These are phyloP conservation scores for Rachycentron canadum DNA, from an alignment of 2,797 vertebrate genomes.

Conservation along the genomic window DNA sequence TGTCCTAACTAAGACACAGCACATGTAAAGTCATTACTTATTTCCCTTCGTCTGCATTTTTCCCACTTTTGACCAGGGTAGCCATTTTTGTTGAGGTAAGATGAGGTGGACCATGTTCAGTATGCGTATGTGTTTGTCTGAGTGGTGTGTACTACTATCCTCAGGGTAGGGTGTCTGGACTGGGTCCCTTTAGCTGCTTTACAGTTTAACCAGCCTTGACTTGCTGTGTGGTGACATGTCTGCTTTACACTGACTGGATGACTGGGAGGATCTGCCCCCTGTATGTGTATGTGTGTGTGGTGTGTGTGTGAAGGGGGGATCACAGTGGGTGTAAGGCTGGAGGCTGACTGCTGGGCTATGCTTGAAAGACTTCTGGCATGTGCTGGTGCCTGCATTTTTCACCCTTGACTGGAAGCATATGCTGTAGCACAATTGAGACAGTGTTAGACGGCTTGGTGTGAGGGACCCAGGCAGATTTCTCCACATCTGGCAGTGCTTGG, in stretches of 20 bases:
- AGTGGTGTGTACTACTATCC: constrained; percentile 67
- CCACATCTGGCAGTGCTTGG: constrained; percentile 96
- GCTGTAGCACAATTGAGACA: constrained; percentile 93
- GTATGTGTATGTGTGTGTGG: constrained; percentile 37
- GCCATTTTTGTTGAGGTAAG: constrained; percentile 24
- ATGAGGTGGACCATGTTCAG: constrained; percentile 24
- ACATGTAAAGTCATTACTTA: constrained; percentile 27
- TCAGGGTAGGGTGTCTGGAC: constrained; percentile 86
- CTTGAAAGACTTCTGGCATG: constrained; percentile 97
- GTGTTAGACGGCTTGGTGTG: constrained; percentile 88
- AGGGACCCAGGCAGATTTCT: constrained; percentile 90
- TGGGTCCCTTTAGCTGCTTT: constrained; percentile 90
- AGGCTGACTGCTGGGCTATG: constrained; percentile 95
- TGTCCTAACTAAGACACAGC: constrained; percentile 40
- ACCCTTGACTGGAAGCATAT: constrained; percentile 98
- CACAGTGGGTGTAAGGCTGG: constrained; percentile 84
- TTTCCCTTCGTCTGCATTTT: constrained; percentile 23
- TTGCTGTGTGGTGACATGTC: constrained; percentile 94
- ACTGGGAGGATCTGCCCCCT: constrained; percentile 70
- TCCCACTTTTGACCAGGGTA: constrained; percentile 14
- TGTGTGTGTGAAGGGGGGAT: constrained; percentile 48
- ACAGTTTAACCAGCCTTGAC: constrained; percentile 92
- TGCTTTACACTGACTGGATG: constrained; percentile 87
- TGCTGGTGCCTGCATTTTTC: constrained; percentile 95
- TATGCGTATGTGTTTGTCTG: constrained; percentile 16